A percentile compares a stretch with the other conserved stretches of the same genome.
These are phyloP conservation scores for Pseudotriccus pelzelni DNA, from an alignment of 2,797 vertebrate genomes.

Conservation along the genomic window DNA sequence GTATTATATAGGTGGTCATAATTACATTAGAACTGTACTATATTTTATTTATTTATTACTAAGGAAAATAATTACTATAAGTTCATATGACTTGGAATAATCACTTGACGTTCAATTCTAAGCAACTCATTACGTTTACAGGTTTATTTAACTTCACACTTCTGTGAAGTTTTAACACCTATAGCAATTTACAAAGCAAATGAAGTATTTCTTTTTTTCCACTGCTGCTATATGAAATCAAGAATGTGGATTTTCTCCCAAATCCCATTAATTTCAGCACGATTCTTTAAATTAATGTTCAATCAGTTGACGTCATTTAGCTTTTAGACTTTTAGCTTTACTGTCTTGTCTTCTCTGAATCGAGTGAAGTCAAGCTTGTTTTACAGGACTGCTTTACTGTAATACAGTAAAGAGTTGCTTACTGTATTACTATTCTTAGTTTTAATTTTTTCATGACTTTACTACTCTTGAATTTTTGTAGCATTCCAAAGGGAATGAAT, in stretches of 20 bases:
- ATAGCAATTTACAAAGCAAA: not conserved
- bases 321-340: not conserved
- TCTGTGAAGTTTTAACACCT: not conserved
- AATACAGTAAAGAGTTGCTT: not conserved
- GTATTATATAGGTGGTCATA: not conserved
- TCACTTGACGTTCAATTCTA: not conserved
- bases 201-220: not conserved
- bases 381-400: not conserved
- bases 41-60: not conserved
- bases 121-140: not conserved
- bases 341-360: not conserved
- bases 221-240: not conserved
- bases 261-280: not conserved
- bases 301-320: not conserved
- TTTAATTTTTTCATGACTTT: not conserved
- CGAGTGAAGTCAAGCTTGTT: not conserved
- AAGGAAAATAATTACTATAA: not conserved
- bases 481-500: not conserved
- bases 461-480: not conserved
- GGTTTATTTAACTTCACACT: not conserved
- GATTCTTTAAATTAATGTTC: not conserved
- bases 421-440: not conserved
- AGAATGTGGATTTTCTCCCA: not conserved
- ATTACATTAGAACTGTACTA: not conserved
- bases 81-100: not conserved